Conservation (phyloP, 2,888 invertebrate genomes). For the Sphaerophoria rueppellii region DNA sequence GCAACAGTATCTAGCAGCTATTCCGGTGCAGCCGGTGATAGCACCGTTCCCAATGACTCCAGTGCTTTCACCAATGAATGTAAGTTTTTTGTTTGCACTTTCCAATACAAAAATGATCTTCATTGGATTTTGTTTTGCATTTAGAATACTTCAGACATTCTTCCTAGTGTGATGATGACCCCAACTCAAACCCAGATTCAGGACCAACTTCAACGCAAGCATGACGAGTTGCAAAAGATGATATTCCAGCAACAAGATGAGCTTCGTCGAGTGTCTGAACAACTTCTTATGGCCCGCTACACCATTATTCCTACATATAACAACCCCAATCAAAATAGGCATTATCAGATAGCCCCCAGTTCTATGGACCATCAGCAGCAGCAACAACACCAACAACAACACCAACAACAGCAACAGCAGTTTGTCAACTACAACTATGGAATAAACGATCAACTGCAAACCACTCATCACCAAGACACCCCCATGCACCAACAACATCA, state of each 20-base stretch:
- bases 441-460: constrained; percentile 77
- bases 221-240: constrained; percentile 92
- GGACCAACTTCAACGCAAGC: constrained; percentile 90
- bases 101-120: neutral
- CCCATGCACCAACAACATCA: constrained; percentile 67
- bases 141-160: constrained; percentile 76
- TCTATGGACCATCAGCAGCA: constrained; percentile 50
- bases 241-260: constrained; percentile 94
- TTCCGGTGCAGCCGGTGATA: constrained; percentile 85
- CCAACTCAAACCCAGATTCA: constrained; percentile 85
- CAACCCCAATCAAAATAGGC: constrained; percentile 71
- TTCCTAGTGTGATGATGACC: constrained; percentile 83
- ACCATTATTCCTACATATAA: constrained; percentile 84
- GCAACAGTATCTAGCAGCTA: constrained; percentile 84
- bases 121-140: constrained; percentile 4
- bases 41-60: constrained; percentile 83
- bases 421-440: constrained; percentile 80
- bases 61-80: constrained; percentile 79
- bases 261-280: constrained; percentile 92
- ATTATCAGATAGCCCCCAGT: constrained; percentile 74
- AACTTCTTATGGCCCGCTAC: constrained; percentile 90
- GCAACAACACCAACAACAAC: constrained; percentile 19
- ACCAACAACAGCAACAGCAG: constrained; percentile 70
- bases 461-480: constrained; percentile 75
- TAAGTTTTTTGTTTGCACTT: constrained; percentile 53